phyloP scores from a whole-genome alignment of 1,140 invertebrate genomes.

The Microvelia longipes region DNA sequence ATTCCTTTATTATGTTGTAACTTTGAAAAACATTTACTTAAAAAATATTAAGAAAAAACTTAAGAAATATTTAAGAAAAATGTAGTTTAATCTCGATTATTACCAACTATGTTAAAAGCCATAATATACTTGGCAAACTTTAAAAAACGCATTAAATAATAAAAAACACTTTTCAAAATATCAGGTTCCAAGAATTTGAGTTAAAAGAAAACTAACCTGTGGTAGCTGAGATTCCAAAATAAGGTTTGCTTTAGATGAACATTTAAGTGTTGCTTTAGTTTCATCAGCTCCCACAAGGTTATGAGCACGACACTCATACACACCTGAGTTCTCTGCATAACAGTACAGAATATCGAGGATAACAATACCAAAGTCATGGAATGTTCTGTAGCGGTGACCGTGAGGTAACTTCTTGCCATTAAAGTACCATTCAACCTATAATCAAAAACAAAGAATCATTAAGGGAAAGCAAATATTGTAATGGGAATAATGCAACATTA shows the following conservation, averaged over 20 bases:
- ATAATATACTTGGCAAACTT: no score
- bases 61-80: no score
- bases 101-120: no score
- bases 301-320: conserved; percentile 78
- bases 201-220: conserved; percentile 38
- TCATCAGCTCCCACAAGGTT: conserved; percentile 82
- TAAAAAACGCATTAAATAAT: no score
- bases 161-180: no score
- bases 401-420: conserved; percentile 82
- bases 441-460: conserved; percentile 17
- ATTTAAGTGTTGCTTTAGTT: conserved; percentile 71
- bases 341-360: conserved; percentile 92
- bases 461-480: neutral
- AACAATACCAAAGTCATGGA: conserved; percentile 94
- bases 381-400: conserved; percentile 85
- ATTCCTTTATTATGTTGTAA: no score
- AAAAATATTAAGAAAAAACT: no score
- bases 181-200: no score
- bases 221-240: conserved; percentile 91
- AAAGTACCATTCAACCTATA: conserved; percentile 82
- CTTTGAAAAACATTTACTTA: no score
- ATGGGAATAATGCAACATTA: no score
- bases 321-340: conserved; percentile 90
- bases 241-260: conserved; percentile 75
- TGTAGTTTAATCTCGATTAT: no score